phyloP scores from a whole-genome alignment of 2,797 vertebrate species.

The Scleropages formosus region DNA sequence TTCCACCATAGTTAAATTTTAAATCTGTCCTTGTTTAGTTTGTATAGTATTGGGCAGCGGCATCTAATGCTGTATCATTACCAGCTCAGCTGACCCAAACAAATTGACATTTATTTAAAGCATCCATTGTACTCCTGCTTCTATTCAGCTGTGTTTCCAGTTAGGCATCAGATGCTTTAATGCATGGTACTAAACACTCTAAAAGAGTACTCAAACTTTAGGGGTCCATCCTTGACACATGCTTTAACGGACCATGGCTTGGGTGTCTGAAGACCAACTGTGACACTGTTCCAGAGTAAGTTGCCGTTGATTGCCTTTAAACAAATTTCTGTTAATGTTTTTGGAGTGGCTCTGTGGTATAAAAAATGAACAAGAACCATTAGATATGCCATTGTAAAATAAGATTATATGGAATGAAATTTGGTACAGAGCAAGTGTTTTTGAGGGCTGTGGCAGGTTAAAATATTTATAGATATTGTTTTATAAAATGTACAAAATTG shows the following conservation, averaged over 20 bases:
- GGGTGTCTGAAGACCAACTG: neutral
- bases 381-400: slow-evolving; percentile 25
- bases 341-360: neutral
- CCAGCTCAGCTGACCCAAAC: too few relatives aligned
- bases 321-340: slow-evolving; percentile 3
- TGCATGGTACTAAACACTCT: neutral
- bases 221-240: neutral
- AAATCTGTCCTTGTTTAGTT: too few relatives aligned
- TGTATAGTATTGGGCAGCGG: too few relatives aligned
- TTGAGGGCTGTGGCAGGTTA: slow-evolving; percentile 64
- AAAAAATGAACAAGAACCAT: neutral
- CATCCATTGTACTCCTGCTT: neutral
- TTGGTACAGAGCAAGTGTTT: slow-evolving; percentile 57
- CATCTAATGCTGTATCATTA: too few relatives aligned
- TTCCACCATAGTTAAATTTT: too few relatives aligned
- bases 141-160: neutral
- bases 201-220: neutral
- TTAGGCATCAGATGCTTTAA: neutral
- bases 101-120: neutral
- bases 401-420: slow-evolving; percentile 31
- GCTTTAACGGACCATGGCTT: neutral
- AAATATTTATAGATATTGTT: slow-evolving; percentile 65
- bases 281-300: neutral
- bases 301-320: neutral
- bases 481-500: slow-evolving; percentile 65